Evolutionary conservation across 2,113 vertebrate species (phyloP).

Genomic region (Sander lucioperca): DNA sequence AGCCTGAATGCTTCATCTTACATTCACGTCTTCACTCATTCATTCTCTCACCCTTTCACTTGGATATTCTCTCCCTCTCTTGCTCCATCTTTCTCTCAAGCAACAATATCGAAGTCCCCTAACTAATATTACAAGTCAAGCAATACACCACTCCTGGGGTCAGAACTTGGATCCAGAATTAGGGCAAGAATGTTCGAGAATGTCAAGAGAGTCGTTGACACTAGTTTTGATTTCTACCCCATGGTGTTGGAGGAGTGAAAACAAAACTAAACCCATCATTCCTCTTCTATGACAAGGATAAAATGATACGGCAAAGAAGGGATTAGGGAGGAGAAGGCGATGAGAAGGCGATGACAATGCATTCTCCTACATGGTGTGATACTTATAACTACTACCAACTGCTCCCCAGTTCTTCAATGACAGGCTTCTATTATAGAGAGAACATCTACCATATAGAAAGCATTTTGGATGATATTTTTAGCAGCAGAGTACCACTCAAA

Average conservation of each 20-base stretch:
- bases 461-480: constrained; percentile 15
- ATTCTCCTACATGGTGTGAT: constrained; percentile 7
- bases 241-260: constrained; percentile 40
- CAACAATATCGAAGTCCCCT: neutral
- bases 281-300: neutral
- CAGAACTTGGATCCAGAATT: constrained; percentile 39
- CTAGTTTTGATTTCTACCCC: constrained; percentile 21
- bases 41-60: neutral
- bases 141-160: neutral
- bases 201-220: neutral
- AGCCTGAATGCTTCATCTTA: neutral
- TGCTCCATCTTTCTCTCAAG: neutral
- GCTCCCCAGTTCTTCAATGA: constrained; percentile 7
- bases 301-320: constrained; percentile 2
- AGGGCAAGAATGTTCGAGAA: neutral
- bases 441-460: constrained; percentile 10
- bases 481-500: neutral
- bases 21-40: neutral
- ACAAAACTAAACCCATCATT: constrained; percentile 30
- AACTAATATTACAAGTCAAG: constrained; percentile 20
- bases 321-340: constrained; percentile 17
- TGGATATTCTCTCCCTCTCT: neutral
- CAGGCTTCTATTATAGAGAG: constrained; percentile 3
- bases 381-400: neutral
- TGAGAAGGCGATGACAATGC: neutral